These are phyloP conservation scores for Chelon labrosus DNA, from an alignment of 2,797 vertebrate species.

Conservation along the genomic window DNA sequence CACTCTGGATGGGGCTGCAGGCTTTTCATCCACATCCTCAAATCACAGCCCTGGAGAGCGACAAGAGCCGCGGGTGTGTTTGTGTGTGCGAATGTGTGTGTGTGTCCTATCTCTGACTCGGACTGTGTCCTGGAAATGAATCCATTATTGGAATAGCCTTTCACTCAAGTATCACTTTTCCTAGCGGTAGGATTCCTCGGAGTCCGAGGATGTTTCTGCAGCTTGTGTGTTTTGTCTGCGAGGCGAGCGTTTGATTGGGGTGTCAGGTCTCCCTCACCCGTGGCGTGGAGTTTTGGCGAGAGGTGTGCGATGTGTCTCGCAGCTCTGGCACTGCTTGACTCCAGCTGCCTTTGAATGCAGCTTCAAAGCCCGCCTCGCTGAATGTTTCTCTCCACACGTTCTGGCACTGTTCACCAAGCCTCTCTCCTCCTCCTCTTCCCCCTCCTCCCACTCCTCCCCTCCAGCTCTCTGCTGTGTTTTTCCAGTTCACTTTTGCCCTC, in stretches of 20 bases:
- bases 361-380: constrained; percentile 79
- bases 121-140: constrained; percentile 55
- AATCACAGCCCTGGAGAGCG: constrained; percentile 66
- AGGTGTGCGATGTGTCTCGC: constrained; percentile 70
- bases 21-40: constrained; percentile 65
- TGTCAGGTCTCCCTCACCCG: constrained; percentile 58
- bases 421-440: constrained; percentile 16
- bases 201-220: constrained; percentile 27
- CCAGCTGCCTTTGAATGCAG: constrained; percentile 82
- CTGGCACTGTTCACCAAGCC: constrained; percentile 66
- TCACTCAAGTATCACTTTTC: constrained; percentile 64
- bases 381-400: constrained; percentile 68
- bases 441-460: constrained; percentile 26
- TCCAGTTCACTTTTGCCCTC: constrained; percentile 58
- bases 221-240: constrained; percentile 48
- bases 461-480: constrained; percentile 57
- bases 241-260: constrained; percentile 60
- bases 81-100: too few relatives aligned
- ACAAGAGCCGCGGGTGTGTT: constrained; percentile 40
- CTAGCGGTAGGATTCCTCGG: constrained; percentile 41
- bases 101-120: constrained; percentile 42
- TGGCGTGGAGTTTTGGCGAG: constrained; percentile 64
- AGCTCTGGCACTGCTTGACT: constrained; percentile 78
- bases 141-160: constrained; percentile 73
- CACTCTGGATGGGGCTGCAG: constrained; percentile 46